These are phyloP conservation scores for Menidia beryllina DNA, from an alignment of 2,113 vertebrate genomes.

Conservation along the genomic window DNA sequence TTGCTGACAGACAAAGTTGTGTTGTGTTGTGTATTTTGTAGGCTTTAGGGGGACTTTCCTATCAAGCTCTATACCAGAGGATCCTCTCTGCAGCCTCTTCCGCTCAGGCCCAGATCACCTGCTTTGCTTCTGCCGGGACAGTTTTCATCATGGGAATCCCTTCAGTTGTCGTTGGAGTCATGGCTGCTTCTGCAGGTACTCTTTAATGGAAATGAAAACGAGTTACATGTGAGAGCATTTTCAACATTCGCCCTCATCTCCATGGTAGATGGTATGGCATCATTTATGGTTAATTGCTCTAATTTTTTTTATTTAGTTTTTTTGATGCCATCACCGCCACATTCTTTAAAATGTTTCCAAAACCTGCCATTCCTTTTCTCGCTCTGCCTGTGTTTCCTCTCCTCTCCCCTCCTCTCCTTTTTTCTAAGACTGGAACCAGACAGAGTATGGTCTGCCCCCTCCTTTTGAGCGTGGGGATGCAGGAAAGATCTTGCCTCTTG, in stretches of 20 bases:
- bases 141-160: conserved; percentile 80
- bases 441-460: conserved; percentile 80
- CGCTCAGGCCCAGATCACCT: conserved; percentile 77
- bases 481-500: conserved; percentile 79
- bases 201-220: background rate
- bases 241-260: background rate
- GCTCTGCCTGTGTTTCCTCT: conserved; percentile 8
- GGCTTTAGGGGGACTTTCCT: conserved; percentile 80
- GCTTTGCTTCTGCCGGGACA: conserved; percentile 70
- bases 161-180: conserved; percentile 79
- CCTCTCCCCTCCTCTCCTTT: conserved; percentile 27
- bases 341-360: conserved; percentile 20
- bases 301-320: background rate
- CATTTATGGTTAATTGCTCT: background rate
- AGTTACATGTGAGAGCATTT: background rate
- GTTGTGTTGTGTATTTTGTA: conserved; percentile 37
- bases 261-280: background rate
- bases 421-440: conserved; percentile 86
- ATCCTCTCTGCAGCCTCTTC: conserved; percentile 77
- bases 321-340: conserved; percentile 21
- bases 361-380: conserved; percentile 24
- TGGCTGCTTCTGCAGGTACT: conserved; percentile 83
- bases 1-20: background rate
- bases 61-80: conserved; percentile 85
- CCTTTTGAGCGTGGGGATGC: conserved; percentile 81